Evolutionary conservation across 2,797 vertebrate genomes (phyloP).

Genomic region (Oceanodroma leucorhoa): DNA sequence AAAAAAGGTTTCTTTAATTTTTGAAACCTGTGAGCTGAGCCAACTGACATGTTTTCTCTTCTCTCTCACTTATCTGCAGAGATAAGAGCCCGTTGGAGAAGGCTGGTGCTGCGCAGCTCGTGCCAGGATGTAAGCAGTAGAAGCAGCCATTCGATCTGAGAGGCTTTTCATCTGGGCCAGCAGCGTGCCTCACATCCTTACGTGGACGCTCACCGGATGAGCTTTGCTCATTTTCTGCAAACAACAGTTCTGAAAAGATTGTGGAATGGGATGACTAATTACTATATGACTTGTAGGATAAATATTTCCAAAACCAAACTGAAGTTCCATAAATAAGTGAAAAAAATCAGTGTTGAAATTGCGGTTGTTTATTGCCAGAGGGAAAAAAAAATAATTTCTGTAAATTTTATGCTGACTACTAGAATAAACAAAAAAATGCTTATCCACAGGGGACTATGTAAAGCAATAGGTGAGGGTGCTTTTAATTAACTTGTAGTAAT

Average conservation of each 20-base stretch:
- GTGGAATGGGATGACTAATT: background rate
- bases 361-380: background rate
- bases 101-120: background rate
- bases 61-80: background rate
- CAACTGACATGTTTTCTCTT: background rate
- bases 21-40: background rate
- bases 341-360: background rate
- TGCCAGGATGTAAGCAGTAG: background rate
- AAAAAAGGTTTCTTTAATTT: background rate
- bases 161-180: background rate
- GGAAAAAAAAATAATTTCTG: background rate
- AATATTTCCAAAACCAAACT: background rate
- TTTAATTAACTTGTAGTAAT: background rate
- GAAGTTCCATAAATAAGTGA: background rate
- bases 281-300: background rate
- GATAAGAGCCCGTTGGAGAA: background rate
- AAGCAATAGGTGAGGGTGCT: background rate
- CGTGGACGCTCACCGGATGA: fast-evolving
- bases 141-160: background rate
- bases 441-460: background rate
- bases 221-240: background rate
- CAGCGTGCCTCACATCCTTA: background rate
- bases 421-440: background rate
- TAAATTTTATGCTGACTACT: background rate
- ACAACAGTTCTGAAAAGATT: background rate